Evolutionary conservation across 2,888 invertebrate species (phyloP).

Genomic region (Chloroclystis v-ata): DNA sequence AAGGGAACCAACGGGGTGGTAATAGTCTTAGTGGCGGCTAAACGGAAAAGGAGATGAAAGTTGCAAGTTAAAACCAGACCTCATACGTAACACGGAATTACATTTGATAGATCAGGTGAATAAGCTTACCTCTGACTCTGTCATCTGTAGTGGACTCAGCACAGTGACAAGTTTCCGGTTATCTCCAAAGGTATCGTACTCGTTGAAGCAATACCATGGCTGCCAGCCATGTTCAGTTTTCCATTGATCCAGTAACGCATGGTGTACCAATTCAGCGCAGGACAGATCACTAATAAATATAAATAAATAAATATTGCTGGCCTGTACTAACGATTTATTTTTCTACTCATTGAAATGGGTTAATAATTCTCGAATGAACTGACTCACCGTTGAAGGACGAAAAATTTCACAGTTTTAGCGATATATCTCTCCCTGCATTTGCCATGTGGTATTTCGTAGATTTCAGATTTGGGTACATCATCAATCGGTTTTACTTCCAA

Average conservation of each 20-base stretch:
- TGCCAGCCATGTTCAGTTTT: slow-evolving; percentile 51
- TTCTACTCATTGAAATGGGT: too few relatives aligned
- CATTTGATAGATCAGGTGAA: too few relatives aligned
- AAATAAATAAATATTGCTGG: neutral
- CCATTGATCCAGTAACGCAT: slow-evolving; percentile 50
- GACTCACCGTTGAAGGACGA: slow-evolving; percentile 54
- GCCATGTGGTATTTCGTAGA: slow-evolving; percentile 40
- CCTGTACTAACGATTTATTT: too few relatives aligned
- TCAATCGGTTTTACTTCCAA: slow-evolving; percentile 30
- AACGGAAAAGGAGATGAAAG: too few relatives aligned
- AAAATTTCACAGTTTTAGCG: slow-evolving; percentile 53
- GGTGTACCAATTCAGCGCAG: slow-evolving; percentile 63
- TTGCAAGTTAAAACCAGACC: too few relatives aligned
- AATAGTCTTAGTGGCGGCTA: too few relatives aligned
- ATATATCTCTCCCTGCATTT: slow-evolving; percentile 54
- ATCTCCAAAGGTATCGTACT: slow-evolving; percentile 64
- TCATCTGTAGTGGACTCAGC: slow-evolving; percentile 56
- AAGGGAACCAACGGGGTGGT: too few relatives aligned
- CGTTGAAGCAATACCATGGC: slow-evolving; percentile 62
- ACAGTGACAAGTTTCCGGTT: slow-evolving; percentile 54
- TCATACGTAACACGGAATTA: too few relatives aligned
- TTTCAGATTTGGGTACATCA: slow-evolving; percentile 37
- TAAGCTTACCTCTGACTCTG: slow-evolving; percentile 57
- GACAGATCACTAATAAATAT: slow-evolving; percentile 46
- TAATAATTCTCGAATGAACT: too few relatives aligned